A percentile compares a stretch with the other conserved stretches of the same genome.
phyloP scores from a whole-genome alignment of 2,888 invertebrate genomes.

The Sepioteuthis lessoniana region DNA sequence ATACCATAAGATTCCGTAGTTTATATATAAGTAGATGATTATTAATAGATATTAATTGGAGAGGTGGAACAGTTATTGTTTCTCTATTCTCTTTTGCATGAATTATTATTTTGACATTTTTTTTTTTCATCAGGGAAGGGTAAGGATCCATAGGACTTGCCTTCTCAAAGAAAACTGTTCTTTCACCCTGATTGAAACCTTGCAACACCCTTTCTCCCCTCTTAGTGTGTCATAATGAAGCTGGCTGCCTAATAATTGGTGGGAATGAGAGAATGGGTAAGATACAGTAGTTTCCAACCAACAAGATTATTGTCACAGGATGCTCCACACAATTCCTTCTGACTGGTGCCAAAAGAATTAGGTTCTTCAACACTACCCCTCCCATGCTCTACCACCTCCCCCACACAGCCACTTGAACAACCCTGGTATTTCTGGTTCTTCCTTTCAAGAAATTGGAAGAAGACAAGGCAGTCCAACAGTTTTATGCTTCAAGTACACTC shows the following conservation, averaged over 20 bases:
- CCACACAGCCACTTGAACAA: not conserved
- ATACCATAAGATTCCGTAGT: too few relatives aligned
- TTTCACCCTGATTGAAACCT: not conserved
- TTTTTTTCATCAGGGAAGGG: not conserved
- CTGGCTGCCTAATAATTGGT: not conserved
- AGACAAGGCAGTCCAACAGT: conserved; percentile 13
- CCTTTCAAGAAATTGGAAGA: not conserved
- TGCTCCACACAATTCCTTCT: not conserved
- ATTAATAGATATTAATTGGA: too few relatives aligned
- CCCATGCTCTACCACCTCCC: not conserved
- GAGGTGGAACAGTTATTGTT: not conserved
- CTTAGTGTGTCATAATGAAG: not conserved
- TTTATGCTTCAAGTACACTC: not conserved
- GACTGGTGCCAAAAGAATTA: conserved; percentile 33
- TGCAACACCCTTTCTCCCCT: not conserved
- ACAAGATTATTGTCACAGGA: conserved; percentile 6
- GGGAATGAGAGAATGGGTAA: not conserved
- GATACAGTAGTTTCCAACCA: conserved; percentile 16
- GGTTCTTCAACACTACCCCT: not conserved
- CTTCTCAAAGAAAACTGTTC: not conserved
- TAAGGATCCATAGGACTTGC: not conserved
- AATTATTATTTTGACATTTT: not conserved
- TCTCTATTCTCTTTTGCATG: not conserved
- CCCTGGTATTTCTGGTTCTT: not conserved
- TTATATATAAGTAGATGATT: too few relatives aligned